These are phyloP conservation scores for Cyrtorhinus lividipennis DNA, from an alignment of 1,140 invertebrate species.

Conservation along the genomic window DNA sequence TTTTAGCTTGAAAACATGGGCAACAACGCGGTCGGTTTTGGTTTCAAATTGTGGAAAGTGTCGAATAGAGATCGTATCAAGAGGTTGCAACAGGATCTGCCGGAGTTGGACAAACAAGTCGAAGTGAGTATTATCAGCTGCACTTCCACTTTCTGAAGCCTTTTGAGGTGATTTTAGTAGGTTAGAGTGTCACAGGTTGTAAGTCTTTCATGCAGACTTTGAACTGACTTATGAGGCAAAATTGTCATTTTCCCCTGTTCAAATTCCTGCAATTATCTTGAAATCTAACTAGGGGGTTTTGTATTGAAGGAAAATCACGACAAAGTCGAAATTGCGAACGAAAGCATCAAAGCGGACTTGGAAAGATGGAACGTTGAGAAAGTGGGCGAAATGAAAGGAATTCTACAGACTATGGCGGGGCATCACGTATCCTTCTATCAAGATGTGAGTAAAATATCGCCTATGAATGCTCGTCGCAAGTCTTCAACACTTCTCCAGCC, in stretches of 20 bases:
- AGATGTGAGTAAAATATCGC: no score
- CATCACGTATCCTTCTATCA: slow-evolving; percentile 54
- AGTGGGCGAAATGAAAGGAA: slow-evolving; percentile 46
- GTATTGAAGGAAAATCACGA: slow-evolving; percentile 37
- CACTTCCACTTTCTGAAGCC: background rate
- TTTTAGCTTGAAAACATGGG: slow-evolving; percentile 25
- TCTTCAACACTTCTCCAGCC: no score
- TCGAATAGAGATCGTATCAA: slow-evolving; percentile 39
- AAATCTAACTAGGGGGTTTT: no score
- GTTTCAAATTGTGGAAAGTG: slow-evolving; percentile 37
- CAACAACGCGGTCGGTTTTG: slow-evolving; percentile 27
- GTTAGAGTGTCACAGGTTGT: no score
- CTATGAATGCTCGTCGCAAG: no score
- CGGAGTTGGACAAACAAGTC: slow-evolving; percentile 38
- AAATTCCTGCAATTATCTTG: no score
- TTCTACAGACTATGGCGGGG: slow-evolving; percentile 48
- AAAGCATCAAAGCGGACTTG: slow-evolving; percentile 52
- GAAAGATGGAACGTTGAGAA: slow-evolving; percentile 57
- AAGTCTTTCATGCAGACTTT: background rate
- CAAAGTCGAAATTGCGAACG: slow-evolving; percentile 52
- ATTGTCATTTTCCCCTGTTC: no score
- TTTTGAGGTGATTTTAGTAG: no score
- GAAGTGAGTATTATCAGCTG: slow-evolving; percentile 33
- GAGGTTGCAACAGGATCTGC: slow-evolving; percentile 36
- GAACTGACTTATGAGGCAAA: no score